A percentile compares a stretch with the other conserved stretches of the same genome.
phyloP scores from a whole-genome alignment of 2,888 invertebrate genomes.

The Copidosoma aretas region DNA sequence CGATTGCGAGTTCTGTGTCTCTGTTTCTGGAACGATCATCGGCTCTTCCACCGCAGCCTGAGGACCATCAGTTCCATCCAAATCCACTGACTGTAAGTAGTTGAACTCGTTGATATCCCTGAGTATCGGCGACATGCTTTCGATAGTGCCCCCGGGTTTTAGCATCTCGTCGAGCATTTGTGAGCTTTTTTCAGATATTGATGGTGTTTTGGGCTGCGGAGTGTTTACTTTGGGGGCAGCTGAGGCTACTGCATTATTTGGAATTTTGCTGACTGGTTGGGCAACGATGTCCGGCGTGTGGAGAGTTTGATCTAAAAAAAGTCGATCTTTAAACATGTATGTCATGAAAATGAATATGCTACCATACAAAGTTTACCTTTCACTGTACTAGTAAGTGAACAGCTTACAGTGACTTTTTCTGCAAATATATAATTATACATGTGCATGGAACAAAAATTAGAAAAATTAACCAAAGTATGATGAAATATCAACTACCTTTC shows the following conservation, averaged over 20 bases:
- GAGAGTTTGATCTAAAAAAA: conserved; percentile 30
- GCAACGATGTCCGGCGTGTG: conserved; percentile 26
- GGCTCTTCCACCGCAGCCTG: not conserved
- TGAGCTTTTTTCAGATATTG: conserved; percentile 13
- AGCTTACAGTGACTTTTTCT: conserved; percentile 21
- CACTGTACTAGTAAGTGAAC: not conserved
- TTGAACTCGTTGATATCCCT: conserved; percentile 25
- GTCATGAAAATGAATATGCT: not conserved
- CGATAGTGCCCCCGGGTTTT: conserved; percentile 15
- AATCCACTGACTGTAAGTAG: not conserved
- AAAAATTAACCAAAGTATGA: not conserved
- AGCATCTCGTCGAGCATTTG: conserved; percentile 17
- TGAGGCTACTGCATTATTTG: not conserved
- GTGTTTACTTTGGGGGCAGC: not conserved
- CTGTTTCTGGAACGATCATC: conserved; percentile 19
- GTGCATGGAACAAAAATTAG: conserved; percentile 13
- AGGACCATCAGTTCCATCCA: not conserved
- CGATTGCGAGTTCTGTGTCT: conserved; percentile 19
- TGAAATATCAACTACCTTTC: conserved; percentile 21
- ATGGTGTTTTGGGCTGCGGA: conserved; percentile 2
- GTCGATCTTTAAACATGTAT: not conserved
- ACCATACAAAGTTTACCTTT: not conserved
- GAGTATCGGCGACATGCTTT: conserved; percentile 16
- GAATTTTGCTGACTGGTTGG: conserved; percentile 4
- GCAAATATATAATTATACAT: conserved; percentile 5